Evolutionary conservation across 2,888 invertebrate species (phyloP).

Genomic region (Pristionchus japonicus): DNA sequence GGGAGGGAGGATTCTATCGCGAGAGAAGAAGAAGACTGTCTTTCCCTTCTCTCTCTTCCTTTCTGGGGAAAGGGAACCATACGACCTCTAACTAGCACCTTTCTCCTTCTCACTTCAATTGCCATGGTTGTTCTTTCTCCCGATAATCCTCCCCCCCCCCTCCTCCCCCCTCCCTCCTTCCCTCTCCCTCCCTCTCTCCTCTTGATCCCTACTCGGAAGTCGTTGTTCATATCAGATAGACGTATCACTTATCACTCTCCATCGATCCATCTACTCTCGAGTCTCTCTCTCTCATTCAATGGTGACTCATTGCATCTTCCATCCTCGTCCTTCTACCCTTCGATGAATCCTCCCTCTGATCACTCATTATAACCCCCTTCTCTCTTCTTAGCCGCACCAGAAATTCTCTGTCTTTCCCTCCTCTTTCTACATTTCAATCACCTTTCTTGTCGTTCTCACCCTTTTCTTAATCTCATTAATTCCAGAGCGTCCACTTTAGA

Average conservation of each 20-base stretch:
- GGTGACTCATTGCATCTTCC: no score
- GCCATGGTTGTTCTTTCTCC: neutral
- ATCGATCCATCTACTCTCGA: constrained; percentile 1
- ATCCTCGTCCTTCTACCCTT: neutral
- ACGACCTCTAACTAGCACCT: constrained; percentile 19
- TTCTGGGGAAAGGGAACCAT: neutral
- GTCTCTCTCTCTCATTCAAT: no score
- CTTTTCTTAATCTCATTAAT: neutral
- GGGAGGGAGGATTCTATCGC: neutral
- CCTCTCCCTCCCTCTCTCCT: neutral
- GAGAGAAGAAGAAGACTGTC: neutral
- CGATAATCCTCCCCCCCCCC: neutral
- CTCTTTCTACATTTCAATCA: neutral
- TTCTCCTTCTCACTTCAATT: neutral
- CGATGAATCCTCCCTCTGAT: neutral
- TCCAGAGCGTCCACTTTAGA: neutral
- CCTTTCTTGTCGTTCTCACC: neutral
- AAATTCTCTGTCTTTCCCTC: neutral
- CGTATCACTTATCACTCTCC: constrained; percentile 10
- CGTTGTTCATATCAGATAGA: neutral
- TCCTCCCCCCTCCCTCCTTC: no score
- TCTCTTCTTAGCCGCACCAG: neutral
- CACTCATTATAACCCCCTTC: neutral
- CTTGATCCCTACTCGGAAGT: constrained; percentile 6
- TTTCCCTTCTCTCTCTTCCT: neutral